phyloP scores from a whole-genome alignment of 2,797 vertebrate genomes.

The Tenualosa thibaudeaui region DNA sequence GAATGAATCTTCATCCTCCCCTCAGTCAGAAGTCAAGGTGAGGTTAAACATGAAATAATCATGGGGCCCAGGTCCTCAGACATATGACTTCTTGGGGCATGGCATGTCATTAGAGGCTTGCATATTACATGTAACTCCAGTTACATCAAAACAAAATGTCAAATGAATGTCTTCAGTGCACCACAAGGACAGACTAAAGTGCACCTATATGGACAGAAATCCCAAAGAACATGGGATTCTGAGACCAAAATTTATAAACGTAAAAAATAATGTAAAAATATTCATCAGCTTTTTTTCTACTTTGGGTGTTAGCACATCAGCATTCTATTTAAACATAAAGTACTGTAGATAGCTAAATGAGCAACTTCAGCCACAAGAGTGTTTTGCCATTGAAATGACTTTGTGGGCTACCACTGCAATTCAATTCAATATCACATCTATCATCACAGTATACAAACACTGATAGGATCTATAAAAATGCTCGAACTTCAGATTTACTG shows the following conservation, averaged over 20 bases:
- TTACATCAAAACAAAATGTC: conserved; percentile 3
- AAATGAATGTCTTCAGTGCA: not conserved
- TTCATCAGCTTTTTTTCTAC: not conserved
- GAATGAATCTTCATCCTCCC: not conserved
- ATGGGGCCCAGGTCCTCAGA: not conserved
- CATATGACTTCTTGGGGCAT: not conserved
- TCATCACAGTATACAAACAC: not conserved
- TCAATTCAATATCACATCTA: not conserved
- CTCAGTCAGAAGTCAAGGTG: conserved; percentile 7
- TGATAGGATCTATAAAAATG: not conserved
- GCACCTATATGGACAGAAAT: not conserved
- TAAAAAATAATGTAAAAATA: not conserved
- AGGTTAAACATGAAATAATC: conserved; percentile 22
- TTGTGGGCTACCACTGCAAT: not conserved
- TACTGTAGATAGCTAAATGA: not conserved
- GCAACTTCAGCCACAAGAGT: not conserved
- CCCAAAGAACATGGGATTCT: not conserved
- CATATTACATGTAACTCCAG: not conserved
- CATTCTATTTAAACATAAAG: not conserved
- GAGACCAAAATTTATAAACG: not conserved
- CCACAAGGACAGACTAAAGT: not conserved
- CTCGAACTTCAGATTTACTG: not conserved
- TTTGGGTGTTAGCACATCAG: not conserved
- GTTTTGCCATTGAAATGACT: not conserved
- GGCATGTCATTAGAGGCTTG: not conserved